These are phyloP conservation scores for Erebia epiphron DNA, from an alignment of 2,888 invertebrate species.

Conservation along the genomic window DNA sequence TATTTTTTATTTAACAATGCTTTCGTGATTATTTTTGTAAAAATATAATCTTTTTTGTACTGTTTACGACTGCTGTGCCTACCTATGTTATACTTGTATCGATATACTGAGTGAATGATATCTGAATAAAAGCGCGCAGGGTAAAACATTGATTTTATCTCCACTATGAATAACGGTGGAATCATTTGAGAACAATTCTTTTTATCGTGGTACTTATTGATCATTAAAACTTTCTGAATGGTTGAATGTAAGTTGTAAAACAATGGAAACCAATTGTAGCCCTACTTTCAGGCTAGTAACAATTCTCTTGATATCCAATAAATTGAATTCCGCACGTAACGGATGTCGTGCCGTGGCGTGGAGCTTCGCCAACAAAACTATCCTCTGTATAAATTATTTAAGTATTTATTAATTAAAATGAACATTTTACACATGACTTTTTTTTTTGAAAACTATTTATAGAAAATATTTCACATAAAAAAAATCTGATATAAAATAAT, in stretches of 20 bases:
- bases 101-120: slow-evolving; percentile 23
- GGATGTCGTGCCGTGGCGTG: slow-evolving; percentile 40
- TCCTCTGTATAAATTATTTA: slow-evolving; percentile 42
- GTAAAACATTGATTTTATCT: slow-evolving; percentile 38
- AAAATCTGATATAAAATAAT: no score
- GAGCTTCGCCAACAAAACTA: slow-evolving; percentile 46
- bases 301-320: slow-evolving; percentile 43
- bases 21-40: slow-evolving; percentile 9
- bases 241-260: slow-evolving; percentile 43
- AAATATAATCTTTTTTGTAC: slow-evolving; percentile 3
- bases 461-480: no score
- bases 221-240: slow-evolving; percentile 39
- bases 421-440: not conserved
- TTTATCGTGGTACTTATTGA: slow-evolving; percentile 38
- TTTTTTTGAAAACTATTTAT: no score
- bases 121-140: slow-evolving; percentile 28
- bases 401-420: not conserved
- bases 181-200: slow-evolving; percentile 36
- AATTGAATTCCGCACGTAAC: slow-evolving; percentile 45
- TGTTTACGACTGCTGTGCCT: not conserved
- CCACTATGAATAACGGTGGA: slow-evolving; percentile 34
- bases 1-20: slow-evolving; percentile 3
- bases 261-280: slow-evolving; percentile 39
- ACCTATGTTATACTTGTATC: slow-evolving; percentile 14
- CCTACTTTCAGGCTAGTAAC: slow-evolving; percentile 40